Evolutionary conservation across 1,140 invertebrate genomes (phyloP).

Genomic region (Drosophila mojavensis): DNA sequence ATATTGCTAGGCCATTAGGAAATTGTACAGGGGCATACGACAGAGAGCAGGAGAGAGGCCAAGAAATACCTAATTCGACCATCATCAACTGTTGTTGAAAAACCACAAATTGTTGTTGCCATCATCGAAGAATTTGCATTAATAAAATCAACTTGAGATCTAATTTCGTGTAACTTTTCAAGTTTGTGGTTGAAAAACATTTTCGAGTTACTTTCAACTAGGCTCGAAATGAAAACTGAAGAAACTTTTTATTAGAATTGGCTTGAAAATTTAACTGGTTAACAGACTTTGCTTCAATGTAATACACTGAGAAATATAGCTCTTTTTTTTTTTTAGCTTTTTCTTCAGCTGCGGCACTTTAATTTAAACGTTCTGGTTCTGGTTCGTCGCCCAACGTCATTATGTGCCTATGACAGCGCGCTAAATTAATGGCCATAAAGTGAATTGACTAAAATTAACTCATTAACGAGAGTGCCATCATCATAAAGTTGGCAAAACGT

Average conservation of each 20-base stretch:
- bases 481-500: constrained; percentile 35
- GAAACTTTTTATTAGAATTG: no score
- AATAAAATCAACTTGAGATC: constrained; percentile 29
- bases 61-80: background rate
- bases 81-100: background rate
- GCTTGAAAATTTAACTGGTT: background rate
- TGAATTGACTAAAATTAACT: constrained; percentile 46
- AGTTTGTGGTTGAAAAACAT: constrained; percentile 26
- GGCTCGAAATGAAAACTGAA: background rate
- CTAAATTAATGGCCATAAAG: constrained; percentile 43
- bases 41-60: background rate
- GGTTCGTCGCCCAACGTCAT: background rate
- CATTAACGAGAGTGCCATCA: constrained; percentile 38
- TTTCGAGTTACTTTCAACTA: constrained; percentile 17
- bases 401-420: background rate
- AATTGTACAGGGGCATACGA: constrained; percentile 16
- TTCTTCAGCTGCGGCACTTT: background rate
- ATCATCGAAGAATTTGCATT: constrained; percentile 42
- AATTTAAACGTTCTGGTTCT: constrained; percentile 10
- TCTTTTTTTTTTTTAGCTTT: no score
- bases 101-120: constrained; percentile 28
- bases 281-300: background rate
- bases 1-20: constrained; percentile 23
- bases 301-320: no score
- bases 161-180: constrained; percentile 18